Percentiles rank a stretch among this genome's conserved stretches.
Conservation (phyloP, 2,797 vertebrate species). For the Chromobotia macracanthus region DNA sequence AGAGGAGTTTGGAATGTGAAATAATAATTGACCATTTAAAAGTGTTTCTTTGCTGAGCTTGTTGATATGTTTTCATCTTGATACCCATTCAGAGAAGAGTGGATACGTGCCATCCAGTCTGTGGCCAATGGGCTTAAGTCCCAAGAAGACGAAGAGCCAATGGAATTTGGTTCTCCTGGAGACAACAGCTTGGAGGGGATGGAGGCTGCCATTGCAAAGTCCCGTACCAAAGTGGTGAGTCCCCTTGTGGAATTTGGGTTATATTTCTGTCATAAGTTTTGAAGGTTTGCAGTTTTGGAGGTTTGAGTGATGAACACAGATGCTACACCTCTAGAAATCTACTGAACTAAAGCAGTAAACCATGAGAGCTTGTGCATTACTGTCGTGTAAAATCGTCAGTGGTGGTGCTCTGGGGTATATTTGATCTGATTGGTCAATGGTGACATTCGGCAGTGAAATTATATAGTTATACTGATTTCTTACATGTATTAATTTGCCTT, state of each 20-base stretch:
- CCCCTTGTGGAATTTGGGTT: constrained; percentile 31
- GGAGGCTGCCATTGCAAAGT: constrained; percentile 87
- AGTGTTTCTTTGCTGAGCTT: constrained; percentile 32
- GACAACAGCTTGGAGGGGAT: constrained; percentile 85
- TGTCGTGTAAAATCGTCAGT: no score
- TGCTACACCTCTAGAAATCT: no score
- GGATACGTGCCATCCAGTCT: constrained; percentile 91
- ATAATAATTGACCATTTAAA: background rate
- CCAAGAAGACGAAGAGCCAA: constrained; percentile 80
- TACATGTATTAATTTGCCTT: background rate
- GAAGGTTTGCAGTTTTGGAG: background rate
- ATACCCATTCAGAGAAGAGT: constrained; percentile 84
- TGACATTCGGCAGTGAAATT: no score
- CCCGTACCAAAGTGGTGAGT: constrained; percentile 89
- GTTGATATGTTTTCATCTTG: constrained; percentile 41
- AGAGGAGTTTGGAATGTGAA: background rate
- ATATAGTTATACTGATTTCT: background rate
- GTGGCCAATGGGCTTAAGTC: constrained; percentile 93
- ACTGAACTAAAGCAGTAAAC: no score
- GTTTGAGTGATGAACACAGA: background rate
- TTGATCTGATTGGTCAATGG: no score
- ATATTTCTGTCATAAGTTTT: background rate
- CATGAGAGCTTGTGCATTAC: no score
- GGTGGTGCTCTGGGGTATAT: no score
- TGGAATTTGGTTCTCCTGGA: constrained; percentile 86